Conservation (phyloP, 2,888 invertebrate species). For the Galeopsomyia nigrocyanea region DNA sequence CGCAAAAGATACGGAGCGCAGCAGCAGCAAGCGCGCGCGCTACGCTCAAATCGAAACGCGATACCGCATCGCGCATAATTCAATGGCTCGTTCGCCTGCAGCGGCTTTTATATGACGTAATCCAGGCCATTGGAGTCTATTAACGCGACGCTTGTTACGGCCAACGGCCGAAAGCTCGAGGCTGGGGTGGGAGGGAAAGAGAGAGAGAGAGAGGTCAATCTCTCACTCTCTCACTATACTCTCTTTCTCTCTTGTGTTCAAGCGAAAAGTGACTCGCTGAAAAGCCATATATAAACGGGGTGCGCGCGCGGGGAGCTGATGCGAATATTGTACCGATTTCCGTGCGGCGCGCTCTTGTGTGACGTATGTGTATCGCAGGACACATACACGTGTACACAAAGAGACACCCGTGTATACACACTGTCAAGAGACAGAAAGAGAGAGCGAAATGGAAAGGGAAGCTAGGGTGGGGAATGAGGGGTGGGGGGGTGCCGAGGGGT, state of each 20-base stretch:
- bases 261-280: no score
- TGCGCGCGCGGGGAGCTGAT: no score
- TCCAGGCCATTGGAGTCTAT: constrained; percentile 45
- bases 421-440: constrained; percentile 13
- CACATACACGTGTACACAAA: constrained; percentile 16
- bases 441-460: constrained; percentile 3
- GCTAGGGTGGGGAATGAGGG: constrained; percentile 3
- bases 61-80: constrained; percentile 43
- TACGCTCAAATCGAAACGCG: constrained; percentile 37
- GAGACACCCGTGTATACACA: constrained; percentile 6
- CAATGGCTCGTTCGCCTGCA: constrained; percentile 26
- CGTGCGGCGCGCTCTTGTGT: neutral
- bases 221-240: no score
- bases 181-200: neutral
- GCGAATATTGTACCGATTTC: no score
- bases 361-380: neutral
- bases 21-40: constrained; percentile 3
- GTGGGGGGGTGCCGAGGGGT: neutral
- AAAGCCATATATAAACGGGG: no score
- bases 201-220: constrained; percentile 1
- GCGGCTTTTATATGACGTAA: constrained; percentile 37
- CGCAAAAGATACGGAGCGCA: constrained; percentile 14
- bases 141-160: constrained; percentile 41
- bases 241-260: no score
- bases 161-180: constrained; percentile 25